phyloP scores from a whole-genome alignment of 2,797 vertebrate species.

The Chelidonichthys spinosus region DNA sequence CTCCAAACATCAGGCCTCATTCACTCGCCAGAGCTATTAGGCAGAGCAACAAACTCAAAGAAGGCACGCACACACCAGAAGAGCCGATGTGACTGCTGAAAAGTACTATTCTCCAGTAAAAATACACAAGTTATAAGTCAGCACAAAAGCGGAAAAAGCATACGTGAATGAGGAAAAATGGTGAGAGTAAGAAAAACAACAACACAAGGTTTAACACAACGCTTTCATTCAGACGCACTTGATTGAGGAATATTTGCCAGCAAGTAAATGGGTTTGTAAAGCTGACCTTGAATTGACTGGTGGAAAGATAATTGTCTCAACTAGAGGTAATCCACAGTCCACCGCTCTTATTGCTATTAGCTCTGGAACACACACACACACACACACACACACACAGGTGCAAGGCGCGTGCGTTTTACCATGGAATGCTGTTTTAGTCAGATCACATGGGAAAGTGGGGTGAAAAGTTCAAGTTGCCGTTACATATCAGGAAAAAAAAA shows the following conservation, averaged over 20 bases:
- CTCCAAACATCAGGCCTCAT: conserved; percentile 70
- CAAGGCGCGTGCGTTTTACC: conserved; percentile 51
- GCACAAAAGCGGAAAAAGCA: conserved; percentile 10
- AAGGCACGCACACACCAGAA: conserved; percentile 27
- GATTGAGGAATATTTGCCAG: conserved; percentile 49
- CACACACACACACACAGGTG: conserved; percentile 40
- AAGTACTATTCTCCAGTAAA: conserved; percentile 1
- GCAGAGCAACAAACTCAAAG: conserved; percentile 66
- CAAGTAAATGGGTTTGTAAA: conserved; percentile 65
- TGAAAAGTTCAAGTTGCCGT: conserved; percentile 77
- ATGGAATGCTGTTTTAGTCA: conserved; percentile 61
- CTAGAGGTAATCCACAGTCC: conserved; percentile 70
- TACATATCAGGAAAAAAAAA: conserved; percentile 61
- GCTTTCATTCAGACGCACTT: conserved; percentile 37
- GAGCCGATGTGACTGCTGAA: no score
- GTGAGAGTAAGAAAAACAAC: conserved; percentile 4
- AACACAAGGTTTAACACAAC: conserved; percentile 19
- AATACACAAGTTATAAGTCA: not conserved
- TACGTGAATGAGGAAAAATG: not conserved
- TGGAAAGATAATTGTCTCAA: conserved; percentile 73
- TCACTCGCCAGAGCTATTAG: conserved; percentile 68
- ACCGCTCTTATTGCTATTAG: conserved; percentile 67
- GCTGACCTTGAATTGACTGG: conserved; percentile 71
- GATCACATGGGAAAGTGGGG: conserved; percentile 72
- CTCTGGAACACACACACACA: conserved; percentile 45